These are phyloP conservation scores for Podarcis siculus DNA, from an alignment of 2,797 vertebrate species.

Conservation along the genomic window DNA sequence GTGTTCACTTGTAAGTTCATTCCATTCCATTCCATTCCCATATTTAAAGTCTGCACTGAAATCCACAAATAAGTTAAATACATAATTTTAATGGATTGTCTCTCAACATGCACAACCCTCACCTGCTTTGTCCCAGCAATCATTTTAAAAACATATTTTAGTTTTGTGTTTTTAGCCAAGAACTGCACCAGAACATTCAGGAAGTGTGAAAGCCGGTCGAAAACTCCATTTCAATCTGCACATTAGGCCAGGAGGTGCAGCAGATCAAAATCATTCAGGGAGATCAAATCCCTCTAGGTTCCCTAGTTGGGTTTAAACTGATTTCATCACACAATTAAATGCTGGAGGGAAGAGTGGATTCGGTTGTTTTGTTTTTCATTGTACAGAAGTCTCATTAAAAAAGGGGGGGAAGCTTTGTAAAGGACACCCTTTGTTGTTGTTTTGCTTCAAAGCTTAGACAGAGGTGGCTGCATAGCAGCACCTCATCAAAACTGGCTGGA, in stretches of 20 bases:
- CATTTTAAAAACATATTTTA: too few species aligned
- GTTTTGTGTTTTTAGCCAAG: background rate
- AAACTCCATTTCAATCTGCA: background rate
- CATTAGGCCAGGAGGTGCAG: background rate
- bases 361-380: background rate
- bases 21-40: too few species aligned
- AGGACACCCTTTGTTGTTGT: background rate
- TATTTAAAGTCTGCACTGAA: background rate
- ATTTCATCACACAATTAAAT: background rate
- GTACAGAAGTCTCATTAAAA: background rate
- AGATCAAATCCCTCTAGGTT: background rate
- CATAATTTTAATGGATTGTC: background rate
- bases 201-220: background rate
- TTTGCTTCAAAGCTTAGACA: background rate
- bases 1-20: too few species aligned
- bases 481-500: constrained; percentile 9
- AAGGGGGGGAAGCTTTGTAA: background rate
- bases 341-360: background rate
- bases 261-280: background rate
- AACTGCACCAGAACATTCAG: background rate
- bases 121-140: background rate
- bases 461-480: background rate
- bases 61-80: background rate
- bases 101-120: background rate
- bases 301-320: background rate